Evolutionary conservation across 2,113 vertebrate species (phyloP).

Genomic region (Harpagus bidentatus): DNA sequence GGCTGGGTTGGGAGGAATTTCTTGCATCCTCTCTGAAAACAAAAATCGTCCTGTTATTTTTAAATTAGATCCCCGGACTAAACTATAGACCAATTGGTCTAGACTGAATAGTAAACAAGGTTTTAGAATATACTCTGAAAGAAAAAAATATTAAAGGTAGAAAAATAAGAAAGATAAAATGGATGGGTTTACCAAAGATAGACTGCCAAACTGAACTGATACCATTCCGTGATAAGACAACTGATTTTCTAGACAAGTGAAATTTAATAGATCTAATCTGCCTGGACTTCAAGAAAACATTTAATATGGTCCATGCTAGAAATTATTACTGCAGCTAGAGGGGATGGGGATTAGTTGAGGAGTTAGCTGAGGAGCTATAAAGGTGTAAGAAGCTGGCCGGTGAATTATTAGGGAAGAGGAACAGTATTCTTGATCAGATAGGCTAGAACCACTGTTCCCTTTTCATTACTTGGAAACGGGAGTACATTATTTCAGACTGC

Average conservation of each 20-base stretch:
- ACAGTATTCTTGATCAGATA: background rate
- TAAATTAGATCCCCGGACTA: background rate
- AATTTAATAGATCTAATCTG: slow-evolving; percentile 27
- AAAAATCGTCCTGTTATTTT: background rate
- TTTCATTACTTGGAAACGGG: background rate
- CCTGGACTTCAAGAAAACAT: background rate
- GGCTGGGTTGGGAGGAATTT: background rate
- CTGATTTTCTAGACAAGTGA: slow-evolving; percentile 10
- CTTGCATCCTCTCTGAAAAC: background rate
- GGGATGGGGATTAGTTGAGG: background rate
- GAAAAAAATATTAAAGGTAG: background rate
- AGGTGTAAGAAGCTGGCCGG: background rate
- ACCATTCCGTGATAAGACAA: background rate
- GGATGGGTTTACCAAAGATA: background rate
- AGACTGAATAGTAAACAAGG: background rate
- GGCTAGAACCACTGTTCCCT: background rate
- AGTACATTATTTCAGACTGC: background rate
- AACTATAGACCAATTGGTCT: background rate
- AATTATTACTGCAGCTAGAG: background rate
- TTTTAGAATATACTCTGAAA: background rate
- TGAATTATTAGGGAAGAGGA: background rate
- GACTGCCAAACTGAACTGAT: background rate
- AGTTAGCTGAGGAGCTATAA: background rate
- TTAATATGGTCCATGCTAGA: background rate
- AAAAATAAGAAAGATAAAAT: background rate